Evolutionary conservation across 2,888 invertebrate genomes (phyloP).

Genomic region (Platycheirus albimanus): DNA sequence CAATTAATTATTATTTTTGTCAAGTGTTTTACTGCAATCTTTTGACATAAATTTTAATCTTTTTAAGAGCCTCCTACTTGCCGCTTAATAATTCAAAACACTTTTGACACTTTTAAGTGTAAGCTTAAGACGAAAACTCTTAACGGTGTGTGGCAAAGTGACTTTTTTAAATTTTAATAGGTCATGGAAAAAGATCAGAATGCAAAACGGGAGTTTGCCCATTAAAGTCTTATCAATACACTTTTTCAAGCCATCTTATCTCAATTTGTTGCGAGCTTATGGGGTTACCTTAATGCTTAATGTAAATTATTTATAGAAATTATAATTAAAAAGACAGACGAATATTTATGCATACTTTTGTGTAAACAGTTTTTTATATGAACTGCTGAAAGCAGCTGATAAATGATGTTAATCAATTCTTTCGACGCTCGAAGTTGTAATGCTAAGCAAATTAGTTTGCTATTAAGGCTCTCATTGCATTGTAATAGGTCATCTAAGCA

Average conservation of each 20-base stretch:
- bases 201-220: too few species aligned
- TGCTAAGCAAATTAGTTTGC: too few species aligned
- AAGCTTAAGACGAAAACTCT: background rate
- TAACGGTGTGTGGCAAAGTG: background rate
- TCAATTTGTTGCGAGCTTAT: conserved; percentile 11
- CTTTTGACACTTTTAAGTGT: background rate
- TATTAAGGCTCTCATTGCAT: too few species aligned
- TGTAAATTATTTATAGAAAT: conserved; percentile 27
- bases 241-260: conserved; percentile 61
- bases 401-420: too few species aligned
- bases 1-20: conserved; percentile 8
- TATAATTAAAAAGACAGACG: background rate
- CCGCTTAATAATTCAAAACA: background rate
- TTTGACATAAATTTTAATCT: conserved; percentile 12
- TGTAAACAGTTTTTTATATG: too few species aligned
- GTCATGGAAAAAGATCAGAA: conserved; percentile 58
- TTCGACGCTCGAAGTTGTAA: too few species aligned
- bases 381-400: too few species aligned
- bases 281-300: too few species aligned
- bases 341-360: too few species aligned
- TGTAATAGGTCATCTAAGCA: too few species aligned
- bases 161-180: too few species aligned
- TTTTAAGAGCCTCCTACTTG: background rate
- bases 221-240: too few species aligned
- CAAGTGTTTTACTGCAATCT: conserved; percentile 2